Base-by-base conservation (phyloP, 2,797 vertebrate species). In the Cirrhinus mrigala region DNA sequence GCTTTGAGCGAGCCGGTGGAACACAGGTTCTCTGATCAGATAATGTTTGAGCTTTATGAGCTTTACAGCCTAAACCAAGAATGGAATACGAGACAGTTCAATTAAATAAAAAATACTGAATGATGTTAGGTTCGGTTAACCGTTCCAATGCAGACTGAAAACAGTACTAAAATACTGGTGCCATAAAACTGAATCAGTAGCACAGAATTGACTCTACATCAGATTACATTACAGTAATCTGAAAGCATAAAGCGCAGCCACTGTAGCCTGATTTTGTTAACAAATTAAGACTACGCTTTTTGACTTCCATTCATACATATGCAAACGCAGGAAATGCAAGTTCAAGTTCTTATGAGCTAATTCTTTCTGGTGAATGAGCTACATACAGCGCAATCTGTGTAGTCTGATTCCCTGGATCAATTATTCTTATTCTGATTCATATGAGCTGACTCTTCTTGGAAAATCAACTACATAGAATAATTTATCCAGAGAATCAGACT, bases 1-100 rank as follows among this genome's bases (percentile, higher is more conserved):
- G 83, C 83, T 71, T 83, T 81, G 56, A 64, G 27, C 70, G 48
- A 60, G 11, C 56, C 6, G 6, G 48, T 15, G 69, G 6, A 58
- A 48, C 64, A 69, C 12, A 16, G 14, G 8, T 52, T 87, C 86
- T 86, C 81, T 84, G 89, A 89, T 76, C 22, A 52, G 58, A 82
- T 50, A 71, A 58, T 58, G 9, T 29, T n/a, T 10, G 52, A 68
- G 27, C 9, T 58, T 79, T 64, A 27, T 60, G 60, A 79, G 58
- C 44, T 64, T 56, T 56, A 40, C 20, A 40, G 20, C 74, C 20
- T 56, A 37, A 56, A 40, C 52, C 52, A 37, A 40, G 29, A 58
- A 76, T 12, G 40, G 6, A 58, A 58, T 58, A n/a, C n/a, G 54
- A 40, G 54, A 15, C 22, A 6, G 20, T 56, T 76, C 0, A 56